These are phyloP conservation scores for Dendrolimus kikuchii DNA, from an alignment of 1,140 invertebrate species.

Conservation along the genomic window DNA sequence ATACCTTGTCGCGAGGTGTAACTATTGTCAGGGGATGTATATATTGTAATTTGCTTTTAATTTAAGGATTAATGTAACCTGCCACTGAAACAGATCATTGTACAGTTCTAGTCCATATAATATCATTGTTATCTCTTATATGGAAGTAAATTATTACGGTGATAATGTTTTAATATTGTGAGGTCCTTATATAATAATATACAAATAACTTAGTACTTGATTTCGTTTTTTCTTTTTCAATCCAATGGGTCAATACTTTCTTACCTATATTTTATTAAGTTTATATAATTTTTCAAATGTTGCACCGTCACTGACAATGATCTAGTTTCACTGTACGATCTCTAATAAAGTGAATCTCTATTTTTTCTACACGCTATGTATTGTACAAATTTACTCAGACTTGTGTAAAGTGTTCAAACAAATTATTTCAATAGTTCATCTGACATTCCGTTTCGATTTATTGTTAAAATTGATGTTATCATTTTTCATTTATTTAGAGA, in stretches of 20 bases:
- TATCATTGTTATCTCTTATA: not conserved
- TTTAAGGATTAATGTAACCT: slow-evolving; percentile 48
- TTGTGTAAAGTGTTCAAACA: slow-evolving; percentile 64
- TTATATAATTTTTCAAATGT: too few species aligned
- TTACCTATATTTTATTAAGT: not conserved
- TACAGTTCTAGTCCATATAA: slow-evolving; percentile 27
- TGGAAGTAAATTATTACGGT: too few species aligned
- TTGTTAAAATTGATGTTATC: slow-evolving; percentile 7
- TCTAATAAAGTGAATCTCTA: slow-evolving; percentile 67
- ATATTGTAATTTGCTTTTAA: slow-evolving; percentile 68
- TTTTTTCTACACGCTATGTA: slow-evolving; percentile 70
- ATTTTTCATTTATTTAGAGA: slow-evolving; percentile 35
- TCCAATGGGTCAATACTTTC: too few species aligned
- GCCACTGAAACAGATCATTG: slow-evolving; percentile 67
- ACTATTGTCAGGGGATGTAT: slow-evolving; percentile 51
- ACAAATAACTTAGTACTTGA: too few species aligned
- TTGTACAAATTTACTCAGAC: slow-evolving; percentile 67
- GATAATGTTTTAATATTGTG: too few species aligned
- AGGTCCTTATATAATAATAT: too few species aligned
- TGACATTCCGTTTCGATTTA: slow-evolving; percentile 20
- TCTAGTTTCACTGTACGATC: slow-evolving; percentile 66
- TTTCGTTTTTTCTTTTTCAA: too few species aligned
- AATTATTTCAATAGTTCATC: slow-evolving; percentile 48
- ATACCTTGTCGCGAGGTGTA: slow-evolving; percentile 31
- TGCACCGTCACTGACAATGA: slow-evolving; percentile 40